phyloP scores from a whole-genome alignment of 2,797 vertebrate species.

The Cyprinella venusta region DNA sequence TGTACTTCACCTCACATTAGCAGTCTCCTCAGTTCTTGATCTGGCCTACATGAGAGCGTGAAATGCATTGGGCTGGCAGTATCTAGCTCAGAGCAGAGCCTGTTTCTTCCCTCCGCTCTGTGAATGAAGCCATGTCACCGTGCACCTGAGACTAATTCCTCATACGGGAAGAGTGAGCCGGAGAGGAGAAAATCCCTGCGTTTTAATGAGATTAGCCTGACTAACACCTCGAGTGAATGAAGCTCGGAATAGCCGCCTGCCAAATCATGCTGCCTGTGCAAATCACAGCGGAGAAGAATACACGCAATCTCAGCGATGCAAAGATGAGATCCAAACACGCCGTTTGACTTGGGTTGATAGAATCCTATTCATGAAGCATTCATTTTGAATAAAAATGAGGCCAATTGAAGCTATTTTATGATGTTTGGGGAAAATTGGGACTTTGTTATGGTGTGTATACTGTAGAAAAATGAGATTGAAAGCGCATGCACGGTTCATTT shows the following conservation, averaged over 20 bases:
- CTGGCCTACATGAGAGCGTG: slow-evolving; percentile 39
- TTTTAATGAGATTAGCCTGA: slow-evolving; percentile 62
- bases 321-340: slow-evolving; percentile 36
- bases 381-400: slow-evolving; percentile 27
- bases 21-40: slow-evolving; percentile 32
- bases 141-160: slow-evolving; percentile 57
- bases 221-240: slow-evolving; percentile 56
- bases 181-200: slow-evolving; percentile 37
- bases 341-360: slow-evolving; percentile 32
- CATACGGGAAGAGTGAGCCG: slow-evolving; percentile 42
- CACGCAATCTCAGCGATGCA: slow-evolving; percentile 42
- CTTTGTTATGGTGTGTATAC: slow-evolving; percentile 21
- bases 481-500: neutral
- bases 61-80: slow-evolving; percentile 38
- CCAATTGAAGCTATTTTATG: slow-evolving; percentile 24
- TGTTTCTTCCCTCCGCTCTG: slow-evolving; percentile 33
- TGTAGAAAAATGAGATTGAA: slow-evolving; percentile 35
- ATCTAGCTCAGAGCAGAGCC: slow-evolving; percentile 31
- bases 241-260: slow-evolving; percentile 52
- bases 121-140: slow-evolving; percentile 33
- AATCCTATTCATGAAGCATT: slow-evolving; percentile 36
- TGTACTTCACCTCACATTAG: slow-evolving; percentile 36
- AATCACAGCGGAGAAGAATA: slow-evolving; percentile 47
- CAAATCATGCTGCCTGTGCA: slow-evolving; percentile 45
- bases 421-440: slow-evolving; percentile 6